Evolutionary conservation across 2,888 invertebrate species (phyloP).

Genomic region (Synanthedon tipuliformis): DNA sequence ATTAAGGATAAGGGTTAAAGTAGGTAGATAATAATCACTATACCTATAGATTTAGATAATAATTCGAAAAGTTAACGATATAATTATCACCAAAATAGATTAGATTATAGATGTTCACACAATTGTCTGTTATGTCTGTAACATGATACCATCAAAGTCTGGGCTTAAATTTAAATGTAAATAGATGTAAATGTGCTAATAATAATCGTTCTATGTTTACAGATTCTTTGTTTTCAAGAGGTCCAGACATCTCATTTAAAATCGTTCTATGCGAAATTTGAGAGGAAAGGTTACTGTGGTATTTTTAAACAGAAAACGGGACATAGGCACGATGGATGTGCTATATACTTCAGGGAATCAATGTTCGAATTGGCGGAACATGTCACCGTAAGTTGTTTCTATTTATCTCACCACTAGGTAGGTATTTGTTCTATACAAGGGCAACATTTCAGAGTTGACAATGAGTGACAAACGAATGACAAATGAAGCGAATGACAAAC

Average conservation of each 20-base stretch:
- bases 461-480: too few relatives aligned
- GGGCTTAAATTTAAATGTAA: not conserved
- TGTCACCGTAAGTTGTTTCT: constrained; percentile 72
- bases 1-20: too few relatives aligned
- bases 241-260: constrained; percentile 82
- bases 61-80: too few relatives aligned
- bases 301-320: constrained; percentile 88
- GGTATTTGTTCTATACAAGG: not conserved
- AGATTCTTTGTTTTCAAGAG: constrained; percentile 92
- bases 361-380: constrained; percentile 76
- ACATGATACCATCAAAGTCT: not conserved
- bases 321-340: constrained; percentile 87
- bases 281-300: constrained; percentile 75
- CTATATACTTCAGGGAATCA: constrained; percentile 81
- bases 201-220: constrained; percentile 20
- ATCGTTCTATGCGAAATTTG: constrained; percentile 69
- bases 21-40: too few relatives aligned
- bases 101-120: not conserved
- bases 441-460: too few relatives aligned
- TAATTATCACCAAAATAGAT: too few relatives aligned
- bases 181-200: not conserved
- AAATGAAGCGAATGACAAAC: too few relatives aligned
- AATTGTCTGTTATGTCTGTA: not conserved
- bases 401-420: not conserved
- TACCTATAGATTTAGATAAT: too few relatives aligned